Conservation (phyloP, 2,113 vertebrate genomes). For the Sinocyclocheilus anophthalmus region DNA sequence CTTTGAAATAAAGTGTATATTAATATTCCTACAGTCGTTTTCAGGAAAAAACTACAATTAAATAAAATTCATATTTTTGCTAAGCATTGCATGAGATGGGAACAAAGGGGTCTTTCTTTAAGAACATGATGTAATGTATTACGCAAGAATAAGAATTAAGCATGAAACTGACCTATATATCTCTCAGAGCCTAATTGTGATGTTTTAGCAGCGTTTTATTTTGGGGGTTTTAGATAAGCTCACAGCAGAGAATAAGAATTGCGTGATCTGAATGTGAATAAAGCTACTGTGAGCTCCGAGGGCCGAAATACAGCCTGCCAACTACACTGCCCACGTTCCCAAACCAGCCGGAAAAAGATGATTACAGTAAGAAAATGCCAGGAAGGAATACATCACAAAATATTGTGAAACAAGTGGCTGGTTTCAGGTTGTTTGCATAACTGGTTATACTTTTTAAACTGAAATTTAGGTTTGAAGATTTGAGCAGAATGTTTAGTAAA, state of each 20-base stretch:
- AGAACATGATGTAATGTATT: conserved; percentile 7
- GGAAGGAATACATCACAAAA: conserved; percentile 4
- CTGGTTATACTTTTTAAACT: neutral
- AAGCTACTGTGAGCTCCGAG: conserved; percentile 24
- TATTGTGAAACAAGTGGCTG: neutral
- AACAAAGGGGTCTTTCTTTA: neutral
- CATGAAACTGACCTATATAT: conserved; percentile 33
- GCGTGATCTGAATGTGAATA: conserved; percentile 47
- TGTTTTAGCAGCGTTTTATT: conserved; percentile 33
- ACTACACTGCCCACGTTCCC: conserved; percentile 24
- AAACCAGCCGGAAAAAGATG: neutral
- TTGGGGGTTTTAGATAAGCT: conserved; percentile 39
- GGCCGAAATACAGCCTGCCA: conserved; percentile 42
- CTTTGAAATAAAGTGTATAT: neutral
- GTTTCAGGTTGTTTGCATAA: neutral
- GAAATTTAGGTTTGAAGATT: neutral
- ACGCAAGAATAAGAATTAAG: conserved; percentile 20
- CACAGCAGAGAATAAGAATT: conserved; percentile 30
- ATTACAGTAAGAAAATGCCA: conserved; percentile 6
- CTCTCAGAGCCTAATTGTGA: conserved; percentile 26
- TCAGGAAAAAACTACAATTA: neutral
- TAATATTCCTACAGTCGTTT: neutral
- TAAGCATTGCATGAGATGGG: neutral
- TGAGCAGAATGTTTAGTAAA: neutral
- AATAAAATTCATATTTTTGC: neutral